Base-by-base conservation (phyloP, 2,113 vertebrate species). In the Heptranchias perlo region DNA sequence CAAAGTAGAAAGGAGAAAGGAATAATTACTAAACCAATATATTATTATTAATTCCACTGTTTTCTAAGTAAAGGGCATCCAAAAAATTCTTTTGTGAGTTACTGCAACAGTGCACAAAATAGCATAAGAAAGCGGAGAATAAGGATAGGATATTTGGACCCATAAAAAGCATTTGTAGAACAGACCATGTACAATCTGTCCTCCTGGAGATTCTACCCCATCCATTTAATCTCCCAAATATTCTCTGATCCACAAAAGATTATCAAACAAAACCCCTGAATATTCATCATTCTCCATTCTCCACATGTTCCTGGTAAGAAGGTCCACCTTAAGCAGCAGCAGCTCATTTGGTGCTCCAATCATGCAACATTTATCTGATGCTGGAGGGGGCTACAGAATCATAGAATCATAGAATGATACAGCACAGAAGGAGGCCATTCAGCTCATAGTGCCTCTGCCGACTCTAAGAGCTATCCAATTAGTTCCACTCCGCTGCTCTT, bases 1-100 rank as follows among this genome's bases (percentile, higher is more conserved):
- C n/a, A n/a, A n/a, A n/a, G n/a, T n/a, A n/a, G 96, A 96, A 97
- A 96, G 97, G 44, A 97, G 96, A 96, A 94, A 92, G 65, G 96
- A 97, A 11, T 64, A 95, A 69, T 73, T 52, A 49, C 69, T 52
- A 67, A 69, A 69, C 8, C 25, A 49, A 28, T 14, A 25, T n/a
- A 69, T 69, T 35, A 69, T 69, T 31, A 67, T 52, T 23, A 95
- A 39, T 67, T 47, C 62, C 62, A 31, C 52, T 6, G 87, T n/a
- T n/a, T 21, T 35, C 73, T 58, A 21, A 82, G 3, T 44, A 18
- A 92, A 61, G 52, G 52, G 0, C 54, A n/a, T 91, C 13, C 87
- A 61, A 61, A 61, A 61, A 61, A 58, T 18, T 58, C 61, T n/a
- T 92, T 5, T 47, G 21, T n/a, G n/a, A 1, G 10, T 44, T 93